phyloP scores from a whole-genome alignment of 2,113 vertebrate genomes.

The Dasyurus viverrinus region DNA sequence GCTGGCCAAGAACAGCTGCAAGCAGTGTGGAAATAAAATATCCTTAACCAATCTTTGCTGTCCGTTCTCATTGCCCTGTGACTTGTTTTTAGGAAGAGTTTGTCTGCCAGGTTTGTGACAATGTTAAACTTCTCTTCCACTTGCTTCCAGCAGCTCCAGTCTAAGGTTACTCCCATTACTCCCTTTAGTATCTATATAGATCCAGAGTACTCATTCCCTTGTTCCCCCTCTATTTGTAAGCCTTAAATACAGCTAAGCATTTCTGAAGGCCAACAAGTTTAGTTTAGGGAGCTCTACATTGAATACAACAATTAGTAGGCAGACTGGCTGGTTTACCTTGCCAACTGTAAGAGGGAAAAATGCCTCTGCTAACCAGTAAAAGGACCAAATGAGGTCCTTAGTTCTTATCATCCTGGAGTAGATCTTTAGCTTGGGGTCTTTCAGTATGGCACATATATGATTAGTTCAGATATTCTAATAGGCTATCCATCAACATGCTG shows the following conservation, averaged over 20 bases:
- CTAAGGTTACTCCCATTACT: neutral
- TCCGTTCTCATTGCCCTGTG: neutral
- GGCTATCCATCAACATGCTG: neutral
- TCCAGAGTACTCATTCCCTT: neutral
- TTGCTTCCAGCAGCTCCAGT: neutral
- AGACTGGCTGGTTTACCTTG: neutral
- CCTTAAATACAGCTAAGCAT: neutral
- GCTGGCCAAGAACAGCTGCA: neutral
- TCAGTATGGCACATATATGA: neutral
- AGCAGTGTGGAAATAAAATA: neutral
- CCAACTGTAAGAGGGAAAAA: neutral
- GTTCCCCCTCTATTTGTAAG: neutral
- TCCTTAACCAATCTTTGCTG: neutral
- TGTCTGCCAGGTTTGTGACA: neutral
- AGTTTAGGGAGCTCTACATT: neutral
- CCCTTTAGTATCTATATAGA: neutral
- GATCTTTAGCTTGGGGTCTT: neutral
- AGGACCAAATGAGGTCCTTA: neutral
- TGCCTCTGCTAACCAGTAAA: neutral
- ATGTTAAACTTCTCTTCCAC: neutral
- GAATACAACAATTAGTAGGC: neutral
- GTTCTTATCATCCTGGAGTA: neutral
- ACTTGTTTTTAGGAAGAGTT: neutral
- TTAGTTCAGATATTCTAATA: neutral
- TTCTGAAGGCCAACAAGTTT: neutral